Percentiles rank a stretch among this genome's conserved stretches.
phyloP scores from a whole-genome alignment of 2,888 invertebrate genomes.

The Pristionchus arcanus region DNA sequence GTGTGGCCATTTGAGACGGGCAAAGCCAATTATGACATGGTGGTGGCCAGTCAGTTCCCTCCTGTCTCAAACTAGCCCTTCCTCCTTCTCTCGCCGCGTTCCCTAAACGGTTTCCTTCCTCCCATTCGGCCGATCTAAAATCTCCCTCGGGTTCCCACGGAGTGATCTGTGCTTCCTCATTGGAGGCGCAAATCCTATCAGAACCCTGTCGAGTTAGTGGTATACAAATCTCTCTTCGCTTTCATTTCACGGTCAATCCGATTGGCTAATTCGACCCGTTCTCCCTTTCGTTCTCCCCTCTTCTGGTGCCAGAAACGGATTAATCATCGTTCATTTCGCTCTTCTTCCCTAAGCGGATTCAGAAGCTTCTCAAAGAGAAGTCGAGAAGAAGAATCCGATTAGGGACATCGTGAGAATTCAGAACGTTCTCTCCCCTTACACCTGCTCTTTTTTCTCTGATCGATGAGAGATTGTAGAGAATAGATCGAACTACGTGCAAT shows the following conservation, averaged over 20 bases:
- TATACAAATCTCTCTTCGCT: neutral
- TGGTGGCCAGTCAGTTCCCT: neutral
- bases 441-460: neutral
- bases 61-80: slow-evolving; percentile 30
- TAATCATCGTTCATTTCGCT: neutral
- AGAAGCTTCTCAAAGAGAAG: neutral
- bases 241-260: neutral
- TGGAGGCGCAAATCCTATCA: neutral
- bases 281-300: neutral
- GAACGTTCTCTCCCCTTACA: neutral
- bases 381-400: neutral
- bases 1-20: neutral
- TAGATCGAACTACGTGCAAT: too few species aligned
- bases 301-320: neutral
- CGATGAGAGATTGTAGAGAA: neutral
- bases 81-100: neutral
- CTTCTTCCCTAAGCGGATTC: neutral
- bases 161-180: neutral
- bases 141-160: neutral
- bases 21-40: slow-evolving; percentile 31
- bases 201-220: neutral
- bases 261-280: slow-evolving; percentile 12
- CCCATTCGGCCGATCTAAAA: neutral
- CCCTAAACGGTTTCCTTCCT: neutral
- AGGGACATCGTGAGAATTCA: neutral